phyloP scores from a whole-genome alignment of 2,797 vertebrate species.

The Rhynchonycteris naso region DNA sequence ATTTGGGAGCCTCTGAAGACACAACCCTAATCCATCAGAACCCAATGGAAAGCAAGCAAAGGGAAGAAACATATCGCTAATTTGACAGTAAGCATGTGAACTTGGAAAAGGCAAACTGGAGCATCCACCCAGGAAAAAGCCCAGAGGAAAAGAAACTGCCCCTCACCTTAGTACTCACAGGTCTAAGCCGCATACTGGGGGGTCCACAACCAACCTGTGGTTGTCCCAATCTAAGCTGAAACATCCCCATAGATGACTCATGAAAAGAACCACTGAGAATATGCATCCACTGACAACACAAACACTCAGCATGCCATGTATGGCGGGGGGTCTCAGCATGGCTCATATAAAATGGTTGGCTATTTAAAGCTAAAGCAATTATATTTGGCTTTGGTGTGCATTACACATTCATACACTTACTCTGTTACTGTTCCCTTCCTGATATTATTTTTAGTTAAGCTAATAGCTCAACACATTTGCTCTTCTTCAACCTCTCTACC shows the following conservation, averaged over 20 bases:
- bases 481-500: neutral
- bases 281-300: neutral
- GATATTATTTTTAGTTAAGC: neutral
- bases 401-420: neutral
- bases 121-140: neutral
- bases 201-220: neutral
- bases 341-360: neutral
- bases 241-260: neutral
- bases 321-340: neutral
- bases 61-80: constrained; percentile 78
- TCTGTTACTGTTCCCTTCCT: neutral
- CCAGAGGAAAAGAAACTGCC: neutral
- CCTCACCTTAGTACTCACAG: neutral
- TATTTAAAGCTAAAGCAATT: constrained; percentile 35
- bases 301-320: neutral
- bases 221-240: neutral
- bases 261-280: neutral
- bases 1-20: constrained; percentile 82
- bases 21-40: constrained; percentile 78
- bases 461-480: neutral
- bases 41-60: constrained; percentile 71
- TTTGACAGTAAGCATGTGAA: neutral
- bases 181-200: neutral
- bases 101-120: neutral
- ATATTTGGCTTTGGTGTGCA: neutral